A percentile compares a stretch with the other conserved stretches of the same genome.
These are phyloP conservation scores for Invenusta paracnida DNA, from an alignment of 2,888 invertebrate species.

Conservation along the genomic window DNA sequence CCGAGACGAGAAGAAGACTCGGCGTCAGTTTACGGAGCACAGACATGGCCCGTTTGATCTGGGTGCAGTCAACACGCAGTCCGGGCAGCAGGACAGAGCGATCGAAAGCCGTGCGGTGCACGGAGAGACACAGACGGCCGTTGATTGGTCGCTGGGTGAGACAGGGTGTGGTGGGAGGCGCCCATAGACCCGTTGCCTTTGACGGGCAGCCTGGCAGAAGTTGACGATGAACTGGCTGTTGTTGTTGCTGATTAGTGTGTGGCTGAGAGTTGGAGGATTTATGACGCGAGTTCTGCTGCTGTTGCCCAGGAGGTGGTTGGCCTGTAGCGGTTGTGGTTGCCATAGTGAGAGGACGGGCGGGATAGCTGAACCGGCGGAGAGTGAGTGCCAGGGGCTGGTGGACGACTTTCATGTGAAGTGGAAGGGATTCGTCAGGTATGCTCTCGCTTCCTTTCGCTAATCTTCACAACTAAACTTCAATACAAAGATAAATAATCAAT, in stretches of 20 bases:
- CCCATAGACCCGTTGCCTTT: neutral
- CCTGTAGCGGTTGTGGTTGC: neutral
- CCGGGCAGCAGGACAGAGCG: constrained; percentile 8
- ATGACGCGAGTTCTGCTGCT: neutral
- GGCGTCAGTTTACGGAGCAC: neutral
- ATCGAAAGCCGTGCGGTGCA: neutral
- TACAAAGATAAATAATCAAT: no score
- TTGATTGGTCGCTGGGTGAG: neutral
- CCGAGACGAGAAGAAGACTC: neutral
- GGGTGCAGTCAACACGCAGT: neutral
- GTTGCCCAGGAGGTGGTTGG: no score
- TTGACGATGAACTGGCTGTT: no score
- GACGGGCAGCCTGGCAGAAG: neutral
- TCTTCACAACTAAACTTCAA: no score
- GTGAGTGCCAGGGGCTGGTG: no score
- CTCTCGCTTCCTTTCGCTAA: no score
- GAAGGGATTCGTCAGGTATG: no score
- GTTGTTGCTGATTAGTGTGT: neutral
- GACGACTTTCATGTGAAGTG: no score
- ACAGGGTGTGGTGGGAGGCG: neutral
- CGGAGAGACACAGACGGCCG: neutral
- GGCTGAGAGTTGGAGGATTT: neutral
- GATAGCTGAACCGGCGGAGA: neutral
- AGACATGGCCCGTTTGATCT: constrained; percentile 16
- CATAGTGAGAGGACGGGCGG: neutral